Percentiles rank a stretch among this genome's conserved stretches.
Evolutionary conservation across 2,113 vertebrate genomes (phyloP).

Genomic region (Dasypus novemcinctus): DNA sequence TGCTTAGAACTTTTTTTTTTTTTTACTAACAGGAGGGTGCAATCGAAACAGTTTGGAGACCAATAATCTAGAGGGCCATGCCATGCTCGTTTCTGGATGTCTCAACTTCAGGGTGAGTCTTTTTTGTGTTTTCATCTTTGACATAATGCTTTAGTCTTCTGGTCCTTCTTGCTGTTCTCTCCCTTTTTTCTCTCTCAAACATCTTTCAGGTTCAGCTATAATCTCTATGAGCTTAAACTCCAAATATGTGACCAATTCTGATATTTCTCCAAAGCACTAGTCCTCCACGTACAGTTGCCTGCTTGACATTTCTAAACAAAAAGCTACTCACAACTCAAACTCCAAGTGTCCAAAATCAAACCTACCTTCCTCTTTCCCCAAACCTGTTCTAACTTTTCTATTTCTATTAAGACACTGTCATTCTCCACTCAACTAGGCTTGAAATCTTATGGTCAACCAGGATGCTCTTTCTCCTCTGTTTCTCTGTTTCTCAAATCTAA

Average conservation of each 20-base stretch:
- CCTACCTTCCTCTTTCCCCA: slow-evolving; percentile 22
- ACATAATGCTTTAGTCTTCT: neutral
- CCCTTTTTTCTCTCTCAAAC: slow-evolving; percentile 14
- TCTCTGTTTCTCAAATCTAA: neutral
- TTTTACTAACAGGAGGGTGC: neutral
- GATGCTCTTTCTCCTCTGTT: neutral
- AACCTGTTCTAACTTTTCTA: slow-evolving; percentile 33
- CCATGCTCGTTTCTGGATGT: neutral
- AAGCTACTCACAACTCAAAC: slow-evolving; percentile 14
- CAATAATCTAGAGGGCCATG: neutral
- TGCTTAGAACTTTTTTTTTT: neutral
- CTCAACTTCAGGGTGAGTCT: neutral
- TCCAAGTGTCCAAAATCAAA: neutral
- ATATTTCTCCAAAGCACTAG: slow-evolving; percentile 8
- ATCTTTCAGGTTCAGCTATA: slow-evolving; percentile 8
- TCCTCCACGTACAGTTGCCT: neutral
- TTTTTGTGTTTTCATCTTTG: slow-evolving; percentile 4
- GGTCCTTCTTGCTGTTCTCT: neutral
- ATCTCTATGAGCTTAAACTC: slow-evolving; percentile 40
- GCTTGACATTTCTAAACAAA: neutral
- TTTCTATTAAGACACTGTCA: neutral
- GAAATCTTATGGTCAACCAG: neutral
- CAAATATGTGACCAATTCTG: slow-evolving; percentile 32
- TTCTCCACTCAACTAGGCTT: neutral
- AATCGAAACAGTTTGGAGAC: neutral